Conservation (phyloP, 2,888 invertebrate species). For the Lacanobia oleracea region DNA sequence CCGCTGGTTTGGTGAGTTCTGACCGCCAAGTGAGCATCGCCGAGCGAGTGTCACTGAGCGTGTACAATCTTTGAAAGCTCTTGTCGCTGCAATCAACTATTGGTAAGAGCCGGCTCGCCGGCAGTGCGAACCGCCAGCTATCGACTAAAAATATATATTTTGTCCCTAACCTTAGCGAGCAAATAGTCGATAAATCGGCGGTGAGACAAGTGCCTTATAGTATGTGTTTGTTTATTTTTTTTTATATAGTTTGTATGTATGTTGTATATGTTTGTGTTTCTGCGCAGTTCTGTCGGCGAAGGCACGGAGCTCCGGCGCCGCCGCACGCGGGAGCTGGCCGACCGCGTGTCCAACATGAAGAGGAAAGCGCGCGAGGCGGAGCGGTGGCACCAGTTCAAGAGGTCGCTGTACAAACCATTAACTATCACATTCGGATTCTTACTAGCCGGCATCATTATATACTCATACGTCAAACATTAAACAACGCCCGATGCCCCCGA, state of each 20-base stretch:
- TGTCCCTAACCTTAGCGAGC: no score
- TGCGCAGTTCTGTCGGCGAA: constrained; percentile 62
- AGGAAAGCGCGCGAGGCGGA: constrained; percentile 92
- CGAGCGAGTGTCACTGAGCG: no score
- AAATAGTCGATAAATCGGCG: no score
- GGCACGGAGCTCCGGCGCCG: constrained; percentile 74
- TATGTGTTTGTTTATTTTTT: no score
- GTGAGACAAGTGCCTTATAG: not conserved
- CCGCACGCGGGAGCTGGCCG: constrained; percentile 77
- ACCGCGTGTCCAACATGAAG: constrained; percentile 90
- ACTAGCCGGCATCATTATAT: constrained; percentile 92
- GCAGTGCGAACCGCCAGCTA: no score
- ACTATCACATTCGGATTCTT: constrained; percentile 93
- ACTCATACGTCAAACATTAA: constrained; percentile 89
- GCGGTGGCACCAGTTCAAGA: constrained; percentile 94
- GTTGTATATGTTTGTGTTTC: constrained; percentile 1
- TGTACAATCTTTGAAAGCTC: no score
- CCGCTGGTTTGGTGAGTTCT: no score
- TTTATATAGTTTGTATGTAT: not conserved
- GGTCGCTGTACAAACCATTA: constrained; percentile 94
- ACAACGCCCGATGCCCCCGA: not conserved
- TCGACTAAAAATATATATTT: no score
- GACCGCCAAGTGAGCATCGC: no score
- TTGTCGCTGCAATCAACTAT: no score
- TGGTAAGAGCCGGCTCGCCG: no score